Evolutionary conservation across 1,140 invertebrate genomes (phyloP).

Genomic region (Platyscapa corneri): DNA sequence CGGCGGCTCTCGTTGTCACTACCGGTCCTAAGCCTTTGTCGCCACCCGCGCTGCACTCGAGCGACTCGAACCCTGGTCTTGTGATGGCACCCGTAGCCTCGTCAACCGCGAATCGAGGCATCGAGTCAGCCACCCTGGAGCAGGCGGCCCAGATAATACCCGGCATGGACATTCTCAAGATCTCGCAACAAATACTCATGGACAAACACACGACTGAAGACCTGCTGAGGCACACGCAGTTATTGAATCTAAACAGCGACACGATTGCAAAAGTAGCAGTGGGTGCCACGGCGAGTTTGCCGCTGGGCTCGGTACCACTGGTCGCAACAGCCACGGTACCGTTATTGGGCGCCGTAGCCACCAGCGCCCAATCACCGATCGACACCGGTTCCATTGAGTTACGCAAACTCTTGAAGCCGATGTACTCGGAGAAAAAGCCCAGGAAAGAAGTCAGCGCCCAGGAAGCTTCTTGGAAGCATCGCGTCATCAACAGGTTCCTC

Average conservation of each 20-base stretch:
- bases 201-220: constrained; percentile 47
- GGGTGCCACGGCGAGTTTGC: not conserved
- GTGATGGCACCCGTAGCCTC: not conserved
- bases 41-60: not conserved
- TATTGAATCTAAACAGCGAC: constrained; percentile 28
- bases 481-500: constrained; percentile 69
- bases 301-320: not conserved
- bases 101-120: not conserved
- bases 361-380: not conserved
- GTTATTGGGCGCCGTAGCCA: not conserved
- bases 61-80: constrained; percentile 6
- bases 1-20: not conserved
- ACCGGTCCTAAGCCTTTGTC: not conserved
- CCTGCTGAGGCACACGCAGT: constrained; percentile 23
- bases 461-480: constrained; percentile 66
- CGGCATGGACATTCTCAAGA: constrained; percentile 36
- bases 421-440: not conserved
- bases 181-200: constrained; percentile 46
- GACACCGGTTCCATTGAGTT: not conserved
- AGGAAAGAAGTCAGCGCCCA: constrained; percentile 38
- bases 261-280: not conserved
- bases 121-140: not conserved
- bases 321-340: not conserved
- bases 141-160: constrained; percentile 15
- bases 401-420: not conserved